Conservation (phyloP, 2,888 invertebrate species). For the Amphipyra tragopoginis region DNA sequence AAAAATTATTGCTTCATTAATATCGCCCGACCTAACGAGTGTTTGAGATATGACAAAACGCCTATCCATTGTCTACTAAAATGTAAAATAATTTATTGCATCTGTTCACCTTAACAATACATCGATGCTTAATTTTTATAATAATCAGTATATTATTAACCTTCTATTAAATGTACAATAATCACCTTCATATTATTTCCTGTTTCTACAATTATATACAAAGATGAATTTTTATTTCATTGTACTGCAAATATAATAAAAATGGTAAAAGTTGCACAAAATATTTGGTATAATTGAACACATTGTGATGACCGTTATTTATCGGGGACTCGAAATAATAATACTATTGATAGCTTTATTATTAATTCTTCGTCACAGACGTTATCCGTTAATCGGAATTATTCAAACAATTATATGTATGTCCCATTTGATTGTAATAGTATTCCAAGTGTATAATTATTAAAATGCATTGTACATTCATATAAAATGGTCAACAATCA, state of each 20-base stretch:
- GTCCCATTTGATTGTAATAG: slow-evolving; percentile 8
- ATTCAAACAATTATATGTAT: not conserved
- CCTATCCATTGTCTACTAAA: slow-evolving; percentile 42
- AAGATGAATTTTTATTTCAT: slow-evolving; percentile 62
- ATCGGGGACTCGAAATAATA: slow-evolving; percentile 47
- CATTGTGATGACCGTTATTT: slow-evolving; percentile 81
- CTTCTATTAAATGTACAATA: slow-evolving; percentile 64
- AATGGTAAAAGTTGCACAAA: slow-evolving; percentile 74
- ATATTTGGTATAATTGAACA: slow-evolving; percentile 87
- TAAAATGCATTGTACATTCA: slow-evolving; percentile 34
- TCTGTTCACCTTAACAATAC: slow-evolving; percentile 56
- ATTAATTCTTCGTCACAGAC: slow-evolving; percentile 3
- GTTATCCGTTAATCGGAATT: not conserved
- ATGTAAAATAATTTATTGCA: slow-evolving; percentile 58
- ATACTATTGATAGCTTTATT: slow-evolving; percentile 16
- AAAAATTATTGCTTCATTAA: slow-evolving; percentile 57
- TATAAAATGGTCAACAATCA: slow-evolving; percentile 28
- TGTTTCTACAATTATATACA: slow-evolving; percentile 71
- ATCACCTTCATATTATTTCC: slow-evolving; percentile 57
- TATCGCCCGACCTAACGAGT: slow-evolving; percentile 43
- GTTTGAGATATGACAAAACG: slow-evolving; percentile 62
- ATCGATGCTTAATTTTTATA: slow-evolving; percentile 53
- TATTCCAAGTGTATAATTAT: slow-evolving; percentile 22
- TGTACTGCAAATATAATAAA: slow-evolving; percentile 68
- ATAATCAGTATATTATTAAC: slow-evolving; percentile 57